Percentiles rank a stretch among this genome's conserved stretches.
Evolutionary conservation across 2,888 invertebrate species (phyloP).

Genomic region (Isoperla grammatica): DNA sequence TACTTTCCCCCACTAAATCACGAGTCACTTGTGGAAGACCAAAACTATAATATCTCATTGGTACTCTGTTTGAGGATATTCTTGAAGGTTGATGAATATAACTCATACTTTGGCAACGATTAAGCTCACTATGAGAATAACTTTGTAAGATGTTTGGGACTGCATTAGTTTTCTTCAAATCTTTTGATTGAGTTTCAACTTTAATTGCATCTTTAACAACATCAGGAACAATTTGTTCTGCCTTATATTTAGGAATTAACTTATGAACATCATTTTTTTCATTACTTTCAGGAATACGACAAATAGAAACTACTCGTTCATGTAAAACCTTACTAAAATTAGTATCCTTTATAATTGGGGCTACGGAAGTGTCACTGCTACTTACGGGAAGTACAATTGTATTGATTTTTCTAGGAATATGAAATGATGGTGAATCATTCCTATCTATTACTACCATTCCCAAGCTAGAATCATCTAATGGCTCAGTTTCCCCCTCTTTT

Average conservation of each 20-base stretch:
- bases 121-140: constrained; percentile 11
- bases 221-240: constrained; percentile 39
- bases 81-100: constrained; percentile 15
- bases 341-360: constrained; percentile 65
- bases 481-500: constrained; percentile 41
- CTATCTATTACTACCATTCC: constrained; percentile 28
- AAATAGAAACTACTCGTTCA: constrained; percentile 67
- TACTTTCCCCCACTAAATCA: constrained; percentile 33
- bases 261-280: constrained; percentile 30
- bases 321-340: constrained; percentile 59
- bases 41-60: constrained; percentile 51
- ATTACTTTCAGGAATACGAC: constrained; percentile 52
- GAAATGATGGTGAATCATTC: constrained; percentile 40
- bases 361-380: constrained; percentile 61
- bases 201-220: constrained; percentile 44
- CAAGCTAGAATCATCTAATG: too few relatives aligned
- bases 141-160: constrained; percentile 3
- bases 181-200: not conserved
- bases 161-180: not conserved
- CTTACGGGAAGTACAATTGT: constrained; percentile 33
- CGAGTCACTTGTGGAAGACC: constrained; percentile 44
- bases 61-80: constrained; percentile 41
- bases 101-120: constrained; percentile 23
- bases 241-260: constrained; percentile 35
- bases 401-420: constrained; percentile 45